Percentiles rank a stretch among this genome's conserved stretches.
Evolutionary conservation across 2,888 invertebrate species (phyloP).

Genomic region (Fragum whitleyi): DNA sequence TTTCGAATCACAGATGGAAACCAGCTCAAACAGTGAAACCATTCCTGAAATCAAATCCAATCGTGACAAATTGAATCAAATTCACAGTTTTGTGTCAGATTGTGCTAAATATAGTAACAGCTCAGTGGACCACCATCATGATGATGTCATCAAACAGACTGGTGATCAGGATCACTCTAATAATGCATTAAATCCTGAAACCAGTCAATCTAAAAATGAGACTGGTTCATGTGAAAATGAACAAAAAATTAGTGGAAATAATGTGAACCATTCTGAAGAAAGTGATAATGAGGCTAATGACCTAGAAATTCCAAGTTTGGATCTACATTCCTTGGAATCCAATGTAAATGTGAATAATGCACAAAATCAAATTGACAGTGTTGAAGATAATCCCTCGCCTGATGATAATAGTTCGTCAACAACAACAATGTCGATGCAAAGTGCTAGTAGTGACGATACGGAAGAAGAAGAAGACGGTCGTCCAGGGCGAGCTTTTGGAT

Average conservation of each 20-base stretch:
- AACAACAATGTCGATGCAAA: conserved; percentile 60
- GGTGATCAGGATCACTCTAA: neutral
- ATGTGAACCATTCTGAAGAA: conserved; percentile 21
- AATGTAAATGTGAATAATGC: neutral
- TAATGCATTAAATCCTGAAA: neutral
- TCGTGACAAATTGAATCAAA: conserved; percentile 17
- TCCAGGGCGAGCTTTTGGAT: conserved; percentile 46
- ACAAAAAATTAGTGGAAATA: neutral
- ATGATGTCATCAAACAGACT: neutral
- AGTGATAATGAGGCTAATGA: conserved; percentile 23
- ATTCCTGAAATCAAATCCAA: conserved; percentile 11
- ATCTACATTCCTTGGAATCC: conserved; percentile 49
- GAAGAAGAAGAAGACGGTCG: conserved; percentile 61
- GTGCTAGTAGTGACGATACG: conserved; percentile 67
- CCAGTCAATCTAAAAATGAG: neutral
- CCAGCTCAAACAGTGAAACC: neutral
- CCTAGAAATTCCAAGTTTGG: conserved; percentile 45
- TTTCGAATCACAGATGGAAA: conserved; percentile 10
- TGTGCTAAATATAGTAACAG: conserved; percentile 64
- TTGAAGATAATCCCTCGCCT: neutral
- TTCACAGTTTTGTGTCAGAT: conserved; percentile 62
- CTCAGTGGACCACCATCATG: conserved; percentile 10
- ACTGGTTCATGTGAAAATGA: neutral
- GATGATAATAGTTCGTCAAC: conserved; percentile 54
- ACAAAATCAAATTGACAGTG: neutral